Evolutionary conservation across 2,888 invertebrate species (phyloP).

Genomic region (Megamerina dolium): DNA sequence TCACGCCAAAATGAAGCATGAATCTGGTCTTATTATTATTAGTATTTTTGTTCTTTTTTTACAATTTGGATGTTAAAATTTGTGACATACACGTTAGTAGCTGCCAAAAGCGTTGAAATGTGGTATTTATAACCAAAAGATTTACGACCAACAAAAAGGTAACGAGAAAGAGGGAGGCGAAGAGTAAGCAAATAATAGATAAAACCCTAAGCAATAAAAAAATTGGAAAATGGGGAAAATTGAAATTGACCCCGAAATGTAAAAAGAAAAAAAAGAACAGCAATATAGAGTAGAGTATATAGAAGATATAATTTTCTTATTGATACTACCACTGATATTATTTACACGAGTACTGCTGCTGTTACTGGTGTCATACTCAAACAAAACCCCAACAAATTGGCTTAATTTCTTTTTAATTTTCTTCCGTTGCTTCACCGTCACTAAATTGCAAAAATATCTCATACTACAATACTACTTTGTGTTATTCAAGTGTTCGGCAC

Average conservation of each 20-base stretch:
- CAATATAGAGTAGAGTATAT: too few relatives aligned
- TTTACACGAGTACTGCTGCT: too few relatives aligned
- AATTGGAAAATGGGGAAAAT: slow-evolving; percentile 13
- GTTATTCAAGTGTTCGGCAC: too few relatives aligned
- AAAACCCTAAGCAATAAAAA: neutral
- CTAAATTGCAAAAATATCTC: too few relatives aligned
- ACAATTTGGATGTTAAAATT: too few relatives aligned
- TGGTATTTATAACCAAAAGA: slow-evolving; percentile 40
- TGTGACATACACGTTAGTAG: slow-evolving; percentile 13
- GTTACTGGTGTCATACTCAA: neutral
- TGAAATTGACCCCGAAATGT: slow-evolving; percentile 32
- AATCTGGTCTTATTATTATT: neutral
- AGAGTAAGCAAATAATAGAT: slow-evolving; percentile 14
- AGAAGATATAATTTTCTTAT: too few relatives aligned
- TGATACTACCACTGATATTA: too few relatives aligned
- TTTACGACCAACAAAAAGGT: slow-evolving; percentile 35
- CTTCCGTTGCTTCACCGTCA: slow-evolving; percentile 36
- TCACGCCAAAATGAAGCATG: slow-evolving; percentile 36
- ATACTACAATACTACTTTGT: too few relatives aligned
- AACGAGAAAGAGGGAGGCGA: slow-evolving; percentile 10
- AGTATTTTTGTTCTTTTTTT: neutral
- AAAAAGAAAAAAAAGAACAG: too few relatives aligned
- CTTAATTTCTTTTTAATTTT: slow-evolving; percentile 48
- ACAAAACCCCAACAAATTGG: slow-evolving; percentile 36
- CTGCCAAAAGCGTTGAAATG: slow-evolving; percentile 17